Evolutionary conservation across 2,113 vertebrate genomes (phyloP).

Genomic region (Accipiter cooperii): DNA sequence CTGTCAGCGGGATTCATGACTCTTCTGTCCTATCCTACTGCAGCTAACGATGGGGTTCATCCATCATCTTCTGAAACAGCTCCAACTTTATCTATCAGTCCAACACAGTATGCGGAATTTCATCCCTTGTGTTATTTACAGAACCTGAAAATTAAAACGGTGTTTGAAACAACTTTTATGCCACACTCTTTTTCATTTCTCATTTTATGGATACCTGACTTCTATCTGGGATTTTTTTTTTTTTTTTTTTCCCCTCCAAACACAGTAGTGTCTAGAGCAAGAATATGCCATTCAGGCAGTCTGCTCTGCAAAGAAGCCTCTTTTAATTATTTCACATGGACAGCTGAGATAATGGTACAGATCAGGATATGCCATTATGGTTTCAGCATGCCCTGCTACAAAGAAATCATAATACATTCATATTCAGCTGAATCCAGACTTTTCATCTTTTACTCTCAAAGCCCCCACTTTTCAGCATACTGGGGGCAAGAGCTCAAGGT

Average conservation of each 20-base stretch:
- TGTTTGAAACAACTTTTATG: background rate
- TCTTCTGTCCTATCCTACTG: background rate
- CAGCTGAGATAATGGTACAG: background rate
- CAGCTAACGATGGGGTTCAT: background rate
- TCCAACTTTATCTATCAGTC: slow-evolving; percentile 18
- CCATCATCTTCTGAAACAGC: background rate
- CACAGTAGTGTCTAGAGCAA: background rate
- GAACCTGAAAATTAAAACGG: slow-evolving; percentile 17
- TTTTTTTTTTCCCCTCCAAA: background rate
- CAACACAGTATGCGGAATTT: background rate
- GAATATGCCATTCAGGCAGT: background rate
- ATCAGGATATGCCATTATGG: background rate
- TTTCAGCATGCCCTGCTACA: background rate
- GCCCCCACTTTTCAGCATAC: background rate
- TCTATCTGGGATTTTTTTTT: background rate
- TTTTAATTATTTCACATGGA: background rate
- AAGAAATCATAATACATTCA: background rate
- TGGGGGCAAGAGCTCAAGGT: background rate
- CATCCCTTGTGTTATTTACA: background rate
- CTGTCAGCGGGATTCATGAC: background rate
- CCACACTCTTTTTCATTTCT: background rate
- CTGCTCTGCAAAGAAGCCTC: background rate
- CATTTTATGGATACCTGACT: background rate
- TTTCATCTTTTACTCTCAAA: background rate
- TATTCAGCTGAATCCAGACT: background rate